These are phyloP conservation scores for Chiloscyllium plagiosum DNA, from an alignment of 2,113 vertebrate genomes.

Conservation along the genomic window DNA sequence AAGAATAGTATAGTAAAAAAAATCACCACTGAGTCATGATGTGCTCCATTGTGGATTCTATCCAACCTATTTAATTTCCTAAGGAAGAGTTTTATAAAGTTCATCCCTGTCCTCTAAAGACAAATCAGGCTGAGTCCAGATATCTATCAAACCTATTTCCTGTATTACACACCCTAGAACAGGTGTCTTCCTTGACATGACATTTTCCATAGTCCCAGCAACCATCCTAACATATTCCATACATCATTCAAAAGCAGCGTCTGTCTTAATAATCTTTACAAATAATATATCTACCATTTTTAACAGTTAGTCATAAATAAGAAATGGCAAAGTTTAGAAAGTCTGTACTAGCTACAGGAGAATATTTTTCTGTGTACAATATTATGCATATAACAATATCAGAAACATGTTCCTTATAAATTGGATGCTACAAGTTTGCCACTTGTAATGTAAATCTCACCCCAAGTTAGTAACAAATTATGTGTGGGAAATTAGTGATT, in stretches of 20 bases:
- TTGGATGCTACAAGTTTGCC: neutral
- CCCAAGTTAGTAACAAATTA: neutral
- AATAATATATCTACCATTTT: neutral
- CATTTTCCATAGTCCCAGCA: neutral
- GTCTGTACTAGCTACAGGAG: neutral
- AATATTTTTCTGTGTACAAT: neutral
- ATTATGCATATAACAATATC: neutral
- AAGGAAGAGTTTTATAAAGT: neutral
- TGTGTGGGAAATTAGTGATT: neutral
- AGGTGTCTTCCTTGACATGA: constrained; percentile 19
- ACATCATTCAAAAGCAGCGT: neutral
- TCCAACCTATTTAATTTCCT: constrained; percentile 1
- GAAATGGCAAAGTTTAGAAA: neutral
- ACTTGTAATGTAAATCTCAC: neutral
- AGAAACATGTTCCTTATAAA: neutral
- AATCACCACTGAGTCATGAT: neutral
- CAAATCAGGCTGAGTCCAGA: neutral
- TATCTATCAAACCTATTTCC: constrained; percentile 19
- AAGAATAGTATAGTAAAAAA: neutral
- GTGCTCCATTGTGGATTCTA: neutral
- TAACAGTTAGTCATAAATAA: neutral
- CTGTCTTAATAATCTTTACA: neutral
- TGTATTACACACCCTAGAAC: constrained; percentile 20
- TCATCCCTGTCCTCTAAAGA: neutral
- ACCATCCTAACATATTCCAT: neutral